These are phyloP conservation scores for Chaetogeoica ovagalla DNA, from an alignment of 2,888 invertebrate species.

Conservation along the genomic window DNA sequence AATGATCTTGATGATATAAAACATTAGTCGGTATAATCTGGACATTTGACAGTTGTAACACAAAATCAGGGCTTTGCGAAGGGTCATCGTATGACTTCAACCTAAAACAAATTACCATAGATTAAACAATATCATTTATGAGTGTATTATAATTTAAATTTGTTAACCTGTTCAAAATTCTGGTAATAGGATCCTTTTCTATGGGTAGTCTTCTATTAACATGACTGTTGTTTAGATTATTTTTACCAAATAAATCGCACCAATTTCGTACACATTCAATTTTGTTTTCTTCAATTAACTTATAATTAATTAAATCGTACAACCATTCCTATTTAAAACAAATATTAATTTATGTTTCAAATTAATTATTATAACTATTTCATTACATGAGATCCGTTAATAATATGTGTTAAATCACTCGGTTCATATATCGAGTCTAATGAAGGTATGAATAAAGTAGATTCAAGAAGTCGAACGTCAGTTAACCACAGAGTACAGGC, in stretches of 20 bases:
- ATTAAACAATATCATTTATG: not conserved
- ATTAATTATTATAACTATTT: not conserved
- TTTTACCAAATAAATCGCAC: conserved; percentile 64
- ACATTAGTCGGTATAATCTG: conserved; percentile 60
- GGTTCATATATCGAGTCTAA: conserved; percentile 76
- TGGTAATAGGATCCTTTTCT: conserved; percentile 62
- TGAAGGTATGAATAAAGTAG: conserved; percentile 68
- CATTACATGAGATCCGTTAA: conserved; percentile 61
- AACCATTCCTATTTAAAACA: conserved; percentile 63
- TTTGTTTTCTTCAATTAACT: conserved; percentile 64
- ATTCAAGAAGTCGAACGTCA: conserved; percentile 73
- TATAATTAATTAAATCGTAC: conserved; percentile 70
- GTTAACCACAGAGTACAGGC: conserved; percentile 77
- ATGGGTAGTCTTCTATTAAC: conserved; percentile 58
- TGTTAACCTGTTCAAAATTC: conserved; percentile 64
- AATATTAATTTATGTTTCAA: conserved; percentile 18
- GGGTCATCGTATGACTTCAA: conserved; percentile 70
- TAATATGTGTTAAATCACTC: conserved; percentile 66
- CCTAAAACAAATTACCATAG: conserved; percentile 57
- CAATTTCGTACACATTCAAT: conserved; percentile 64
- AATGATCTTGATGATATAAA: conserved; percentile 56
- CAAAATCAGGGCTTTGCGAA: conserved; percentile 64
- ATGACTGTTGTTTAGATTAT: conserved; percentile 58
- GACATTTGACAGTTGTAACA: conserved; percentile 61
- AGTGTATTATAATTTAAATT: conserved; percentile 20